A percentile compares a stretch with the other conserved stretches of the same genome.
phyloP scores from a whole-genome alignment of 2,888 invertebrate species.

The Thymelicus lineola region DNA sequence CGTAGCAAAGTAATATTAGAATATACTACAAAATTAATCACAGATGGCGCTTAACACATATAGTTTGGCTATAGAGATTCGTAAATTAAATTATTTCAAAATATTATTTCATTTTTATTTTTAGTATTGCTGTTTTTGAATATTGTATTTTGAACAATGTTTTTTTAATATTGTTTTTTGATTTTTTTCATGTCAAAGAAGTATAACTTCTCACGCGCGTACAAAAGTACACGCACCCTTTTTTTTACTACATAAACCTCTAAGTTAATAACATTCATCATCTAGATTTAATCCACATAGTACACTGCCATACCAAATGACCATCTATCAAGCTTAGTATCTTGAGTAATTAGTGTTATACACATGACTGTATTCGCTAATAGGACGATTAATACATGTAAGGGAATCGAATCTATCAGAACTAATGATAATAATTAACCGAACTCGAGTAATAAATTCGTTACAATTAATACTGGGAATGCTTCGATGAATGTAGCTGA shows the following conservation, averaged over 20 bases:
- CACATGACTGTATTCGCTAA: slow-evolving; percentile 31
- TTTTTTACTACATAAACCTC: neutral
- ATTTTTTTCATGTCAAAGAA: too few species aligned
- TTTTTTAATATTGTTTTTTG: too few species aligned
- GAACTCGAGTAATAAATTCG: slow-evolving; percentile 10
- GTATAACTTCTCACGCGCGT: too few species aligned
- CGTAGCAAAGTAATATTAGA: too few species aligned
- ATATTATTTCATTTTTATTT: too few species aligned
- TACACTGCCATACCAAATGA: slow-evolving; percentile 9
- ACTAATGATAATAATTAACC: slow-evolving; percentile 32
- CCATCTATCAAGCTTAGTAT: slow-evolving; percentile 31
- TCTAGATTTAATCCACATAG: neutral
- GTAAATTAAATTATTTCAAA: too few species aligned
- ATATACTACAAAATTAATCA: too few species aligned
- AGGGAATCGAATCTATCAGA: slow-evolving; percentile 29
- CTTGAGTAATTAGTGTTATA: slow-evolving; percentile 28
- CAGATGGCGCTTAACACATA: too few species aligned
- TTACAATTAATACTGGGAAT: neutral
- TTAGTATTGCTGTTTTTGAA: too few species aligned
- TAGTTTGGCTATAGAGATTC: too few species aligned
- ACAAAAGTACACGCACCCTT: too few species aligned
- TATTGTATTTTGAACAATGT: too few species aligned
- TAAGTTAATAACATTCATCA: slow-evolving; percentile 4
- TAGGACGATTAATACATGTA: slow-evolving; percentile 34
- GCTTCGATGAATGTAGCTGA: neutral